Conservation (phyloP, 2,113 vertebrate species). For the Ariopsis seemanni region DNA sequence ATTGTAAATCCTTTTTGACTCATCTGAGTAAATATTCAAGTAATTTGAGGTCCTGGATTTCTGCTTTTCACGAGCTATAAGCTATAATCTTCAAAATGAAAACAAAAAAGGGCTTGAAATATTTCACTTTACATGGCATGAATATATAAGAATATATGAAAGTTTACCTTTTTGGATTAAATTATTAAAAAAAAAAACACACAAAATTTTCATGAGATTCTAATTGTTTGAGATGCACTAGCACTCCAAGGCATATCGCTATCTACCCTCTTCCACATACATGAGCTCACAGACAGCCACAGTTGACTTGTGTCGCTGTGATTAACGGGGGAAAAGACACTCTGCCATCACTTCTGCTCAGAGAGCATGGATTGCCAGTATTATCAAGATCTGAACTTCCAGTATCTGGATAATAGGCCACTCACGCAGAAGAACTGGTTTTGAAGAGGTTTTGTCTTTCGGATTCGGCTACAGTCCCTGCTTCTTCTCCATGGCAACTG, state of each 20-base stretch:
- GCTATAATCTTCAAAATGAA: no score
- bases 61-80: no score
- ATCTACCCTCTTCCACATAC: not conserved
- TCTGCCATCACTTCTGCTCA: not conserved
- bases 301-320: not conserved
- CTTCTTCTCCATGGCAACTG: constrained; percentile 15
- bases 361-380: not conserved
- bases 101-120: no score
- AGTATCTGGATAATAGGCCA: not conserved
- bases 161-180: no score
- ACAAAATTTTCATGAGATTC: no score
- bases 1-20: no score
- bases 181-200: no score
- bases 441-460: constrained; percentile 4
- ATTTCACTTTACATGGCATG: no score
- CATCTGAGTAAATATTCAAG: no score
- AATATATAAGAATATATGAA: no score
- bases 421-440: not conserved
- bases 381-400: not conserved
- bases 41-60: no score
- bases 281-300: not conserved
- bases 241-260: not conserved
- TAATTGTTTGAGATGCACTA: no score
- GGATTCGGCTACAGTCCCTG: constrained; percentile 1
- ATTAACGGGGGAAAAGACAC: not conserved